These are phyloP conservation scores for Formica exsecta DNA, from an alignment of 1,140 invertebrate genomes.

Conservation along the genomic window DNA sequence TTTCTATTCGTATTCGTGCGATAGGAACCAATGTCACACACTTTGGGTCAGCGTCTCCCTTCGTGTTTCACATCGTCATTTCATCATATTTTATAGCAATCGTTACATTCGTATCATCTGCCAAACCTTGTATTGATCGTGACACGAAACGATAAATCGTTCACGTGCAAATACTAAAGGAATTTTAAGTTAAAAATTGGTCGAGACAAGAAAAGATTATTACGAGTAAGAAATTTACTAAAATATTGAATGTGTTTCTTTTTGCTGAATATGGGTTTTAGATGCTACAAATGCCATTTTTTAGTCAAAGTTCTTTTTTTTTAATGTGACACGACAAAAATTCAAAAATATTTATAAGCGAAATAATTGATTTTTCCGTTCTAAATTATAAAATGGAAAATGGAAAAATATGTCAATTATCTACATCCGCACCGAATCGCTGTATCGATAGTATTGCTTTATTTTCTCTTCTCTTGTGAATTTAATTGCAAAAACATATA, in stretches of 20 bases:
- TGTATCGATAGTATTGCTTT: too few relatives aligned
- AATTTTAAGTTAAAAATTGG: constrained; percentile 26
- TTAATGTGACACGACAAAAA: not conserved
- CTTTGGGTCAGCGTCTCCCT: constrained; percentile 35
- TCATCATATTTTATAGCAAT: constrained; percentile 41
- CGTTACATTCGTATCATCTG: constrained; percentile 45
- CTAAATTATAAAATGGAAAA: not conserved
- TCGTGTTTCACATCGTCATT: constrained; percentile 28
- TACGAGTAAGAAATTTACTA: not conserved
- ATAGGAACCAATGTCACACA: constrained; percentile 38
- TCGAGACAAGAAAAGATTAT: not conserved
- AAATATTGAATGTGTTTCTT: not conserved
- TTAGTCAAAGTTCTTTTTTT: not conserved
- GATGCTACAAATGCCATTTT: not conserved
- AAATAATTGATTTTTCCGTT: not conserved
- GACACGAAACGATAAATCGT: constrained; percentile 10
- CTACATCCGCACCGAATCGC: not conserved
- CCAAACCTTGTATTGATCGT: constrained; percentile 37
- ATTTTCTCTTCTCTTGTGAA: not conserved
- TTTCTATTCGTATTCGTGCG: constrained; percentile 49
- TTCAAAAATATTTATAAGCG: not conserved
- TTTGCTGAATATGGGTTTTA: not conserved
- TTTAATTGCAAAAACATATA: not conserved
- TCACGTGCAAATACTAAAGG: not conserved
- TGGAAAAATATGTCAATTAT: not conserved